Evolutionary conservation across 1,140 invertebrate genomes (phyloP).

Genomic region (Carcinoscorpius rotundicauda): DNA sequence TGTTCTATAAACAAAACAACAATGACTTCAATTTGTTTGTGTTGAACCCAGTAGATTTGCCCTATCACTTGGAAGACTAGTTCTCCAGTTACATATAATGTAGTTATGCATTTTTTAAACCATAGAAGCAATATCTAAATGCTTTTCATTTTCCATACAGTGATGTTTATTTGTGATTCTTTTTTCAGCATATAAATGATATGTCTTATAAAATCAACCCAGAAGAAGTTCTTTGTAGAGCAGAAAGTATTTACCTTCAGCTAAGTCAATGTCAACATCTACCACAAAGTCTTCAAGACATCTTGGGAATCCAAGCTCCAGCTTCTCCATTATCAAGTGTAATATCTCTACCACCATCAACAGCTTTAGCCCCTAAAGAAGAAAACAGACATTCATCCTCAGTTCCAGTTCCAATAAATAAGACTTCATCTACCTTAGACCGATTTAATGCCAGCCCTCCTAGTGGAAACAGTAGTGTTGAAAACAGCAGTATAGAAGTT

Average conservation of each 20-base stretch:
- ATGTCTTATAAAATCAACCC: slow-evolving; percentile 71
- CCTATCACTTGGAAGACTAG: slow-evolving; percentile 12
- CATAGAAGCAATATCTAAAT: no score
- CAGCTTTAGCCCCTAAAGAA: no score
- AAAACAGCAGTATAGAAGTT: slow-evolving; percentile 13
- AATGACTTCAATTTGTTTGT: slow-evolving; percentile 11
- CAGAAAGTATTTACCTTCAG: slow-evolving; percentile 80
- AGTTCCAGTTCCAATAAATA: no score
- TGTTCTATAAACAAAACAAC: slow-evolving; percentile 12
- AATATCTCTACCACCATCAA: neutral
- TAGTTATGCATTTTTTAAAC: no score
- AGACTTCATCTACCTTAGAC: no score
- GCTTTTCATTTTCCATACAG: slow-evolving; percentile 10
- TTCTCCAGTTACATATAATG: no score
- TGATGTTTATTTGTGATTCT: slow-evolving; percentile 21
- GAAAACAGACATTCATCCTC: no score
- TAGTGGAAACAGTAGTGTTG: slow-evolving; percentile 6
- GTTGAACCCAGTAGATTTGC: slow-evolving; percentile 8
- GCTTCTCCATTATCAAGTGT: no score
- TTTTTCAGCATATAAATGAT: slow-evolving; percentile 80
- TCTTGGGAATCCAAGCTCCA: slow-evolving; percentile 11
- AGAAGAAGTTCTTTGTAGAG: slow-evolving; percentile 59
- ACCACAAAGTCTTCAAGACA: slow-evolving; percentile 15
- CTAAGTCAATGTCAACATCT: slow-evolving; percentile 42
- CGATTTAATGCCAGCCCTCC: slow-evolving; percentile 1